Evolutionary conservation across 2,888 invertebrate species (phyloP).

Genomic region (Phortica okadai): DNA sequence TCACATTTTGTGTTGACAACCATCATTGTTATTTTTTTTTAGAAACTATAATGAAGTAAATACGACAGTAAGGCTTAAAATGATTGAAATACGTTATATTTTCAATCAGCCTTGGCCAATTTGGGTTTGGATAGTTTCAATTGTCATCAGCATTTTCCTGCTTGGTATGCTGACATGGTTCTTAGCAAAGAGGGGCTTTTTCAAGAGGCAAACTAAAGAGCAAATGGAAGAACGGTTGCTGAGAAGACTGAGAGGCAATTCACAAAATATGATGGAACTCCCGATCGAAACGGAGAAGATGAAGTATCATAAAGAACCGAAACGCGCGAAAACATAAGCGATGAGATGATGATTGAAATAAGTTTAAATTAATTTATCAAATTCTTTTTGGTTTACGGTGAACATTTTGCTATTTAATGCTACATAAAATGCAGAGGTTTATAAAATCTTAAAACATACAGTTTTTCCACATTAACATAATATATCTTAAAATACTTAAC

Average conservation of each 20-base stretch:
- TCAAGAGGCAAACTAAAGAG: conserved; percentile 73
- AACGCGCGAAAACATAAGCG: neutral
- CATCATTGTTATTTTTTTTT: neutral
- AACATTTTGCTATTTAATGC: neutral
- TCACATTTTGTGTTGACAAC: neutral
- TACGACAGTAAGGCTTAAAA: neutral
- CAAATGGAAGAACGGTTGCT: conserved; percentile 56
- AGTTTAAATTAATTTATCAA: conserved; percentile 12
- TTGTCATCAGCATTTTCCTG: too few relatives aligned
- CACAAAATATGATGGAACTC: too few relatives aligned
- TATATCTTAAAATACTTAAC: conserved; percentile 8
- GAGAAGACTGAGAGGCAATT: neutral
- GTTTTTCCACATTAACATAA: neutral
- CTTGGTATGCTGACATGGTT: conserved; percentile 50
- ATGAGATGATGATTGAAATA: neutral
- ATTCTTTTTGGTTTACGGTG: neutral
- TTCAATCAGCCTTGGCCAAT: too few relatives aligned
- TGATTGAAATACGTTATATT: too few relatives aligned
- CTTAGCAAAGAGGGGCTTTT: conserved; percentile 73
- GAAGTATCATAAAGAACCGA: neutral
- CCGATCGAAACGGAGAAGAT: neutral
- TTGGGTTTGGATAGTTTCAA: too few relatives aligned
- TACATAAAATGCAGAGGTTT: conserved; percentile 17
- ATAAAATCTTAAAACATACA: conserved; percentile 9
- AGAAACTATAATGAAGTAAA: conserved; percentile 52